Conservation (phyloP, 2,797 vertebrate genomes). For the Bradypodion pumilum region DNA sequence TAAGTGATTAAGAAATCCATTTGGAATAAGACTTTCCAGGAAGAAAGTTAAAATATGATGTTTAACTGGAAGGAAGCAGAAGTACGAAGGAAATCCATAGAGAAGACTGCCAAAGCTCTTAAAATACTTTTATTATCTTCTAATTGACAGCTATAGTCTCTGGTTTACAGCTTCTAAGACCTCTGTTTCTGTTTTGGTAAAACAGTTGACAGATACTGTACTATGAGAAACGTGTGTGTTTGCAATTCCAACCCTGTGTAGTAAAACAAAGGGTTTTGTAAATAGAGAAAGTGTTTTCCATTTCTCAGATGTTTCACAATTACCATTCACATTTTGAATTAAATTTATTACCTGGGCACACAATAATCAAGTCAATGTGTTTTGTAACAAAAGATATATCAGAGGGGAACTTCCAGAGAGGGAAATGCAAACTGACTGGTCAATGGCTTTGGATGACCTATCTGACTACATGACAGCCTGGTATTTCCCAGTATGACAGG, state of each 20-base stretch:
- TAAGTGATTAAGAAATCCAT: not conserved
- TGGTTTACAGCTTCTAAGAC: not conserved
- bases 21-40: not conserved
- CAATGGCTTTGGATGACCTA: not conserved
- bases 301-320: not conserved
- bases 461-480: not conserved
- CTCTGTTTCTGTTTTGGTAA: not conserved
- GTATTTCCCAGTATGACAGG: not conserved
- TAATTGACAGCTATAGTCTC: not conserved
- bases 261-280: not conserved
- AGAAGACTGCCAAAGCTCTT: not conserved
- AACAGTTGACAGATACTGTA: not conserved
- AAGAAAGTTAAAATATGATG: not conserved
- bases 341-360: not conserved
- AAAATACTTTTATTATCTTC: not conserved
- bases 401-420: not conserved
- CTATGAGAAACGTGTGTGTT: not conserved
- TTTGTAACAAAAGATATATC: not conserved
- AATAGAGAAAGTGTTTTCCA: not conserved
- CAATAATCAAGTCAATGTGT: not conserved
- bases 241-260: not conserved
- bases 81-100: not conserved
- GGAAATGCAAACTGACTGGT: not conserved
- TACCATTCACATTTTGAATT: not conserved
- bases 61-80: not conserved